Base-by-base conservation (phyloP, 1,140 invertebrate species). In the Drosophila pachea region DNA sequence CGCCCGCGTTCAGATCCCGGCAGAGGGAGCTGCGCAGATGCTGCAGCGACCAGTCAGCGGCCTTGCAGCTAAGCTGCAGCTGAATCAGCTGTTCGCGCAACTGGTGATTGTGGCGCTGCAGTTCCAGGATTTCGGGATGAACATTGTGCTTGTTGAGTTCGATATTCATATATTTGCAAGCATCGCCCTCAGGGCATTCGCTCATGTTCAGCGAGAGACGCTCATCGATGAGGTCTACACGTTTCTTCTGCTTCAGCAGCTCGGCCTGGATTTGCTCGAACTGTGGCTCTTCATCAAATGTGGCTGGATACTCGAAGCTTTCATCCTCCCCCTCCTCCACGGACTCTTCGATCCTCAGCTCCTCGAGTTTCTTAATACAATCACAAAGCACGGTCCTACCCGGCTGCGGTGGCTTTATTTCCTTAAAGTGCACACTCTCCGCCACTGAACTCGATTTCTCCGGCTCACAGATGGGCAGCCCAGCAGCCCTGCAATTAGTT, bases 21-120 rank as follows among this genome's bases (percentile, higher is more conserved):
- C 42, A 61, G 0, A 73, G 14, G 0, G 7, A 4, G 2, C 31
- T 7, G 2, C 33, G 53, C 0, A 68, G 22, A 5, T 42, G 7
- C 22, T 53, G 45, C 4, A 64, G 5, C 2, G 48, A 52, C 2
- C 33, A 8, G 32, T 65, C 55, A 0, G 53, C 29, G 0, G 63
- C 53, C 4, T 49, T 68, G 38, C 47, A 42, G 32, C 48, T 31
- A 2, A 31, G 9, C 16, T 69, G 31, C 14, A 75, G n/a, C 32
- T 69, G n/a, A 4, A 5, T 31, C 6, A 78, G 12, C 38, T 78
- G 77, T 4, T 69, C 42, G 0, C 14, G 16, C 7, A 79, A 16
- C 43, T 69, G 68, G 6, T 60, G 32, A 45, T 49, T 69, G 11
- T 53, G 38, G 9, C 59, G 50, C 14, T 64, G 43, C 12, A 79